Conservation (phyloP, 2,113 vertebrate species). For the Butorides virescens region DNA sequence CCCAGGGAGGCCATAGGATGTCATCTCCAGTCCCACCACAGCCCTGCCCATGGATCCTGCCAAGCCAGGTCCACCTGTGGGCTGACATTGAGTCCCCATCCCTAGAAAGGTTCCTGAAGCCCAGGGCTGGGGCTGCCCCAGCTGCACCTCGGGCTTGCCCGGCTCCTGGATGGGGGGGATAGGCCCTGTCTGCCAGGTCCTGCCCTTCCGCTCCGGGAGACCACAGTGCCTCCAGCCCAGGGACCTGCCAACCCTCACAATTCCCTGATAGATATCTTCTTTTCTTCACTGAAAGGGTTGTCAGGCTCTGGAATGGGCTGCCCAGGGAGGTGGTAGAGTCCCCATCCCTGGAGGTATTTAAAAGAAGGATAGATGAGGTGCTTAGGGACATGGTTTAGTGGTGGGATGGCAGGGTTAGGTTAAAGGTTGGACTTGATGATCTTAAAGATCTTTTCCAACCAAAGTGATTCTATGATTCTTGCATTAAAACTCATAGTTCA, state of each 20-base stretch:
- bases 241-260: fast-evolving
- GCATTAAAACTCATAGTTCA: not conserved
- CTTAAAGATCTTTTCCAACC: too few relatives aligned
- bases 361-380: too few relatives aligned
- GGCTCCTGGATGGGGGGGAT: not conserved
- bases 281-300: too few relatives aligned
- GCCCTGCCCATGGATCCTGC: fast-evolving
- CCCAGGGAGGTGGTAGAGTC: too few relatives aligned
- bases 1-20: not conserved
- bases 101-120: not conserved
- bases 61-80: fast-evolving
- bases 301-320: too few relatives aligned
- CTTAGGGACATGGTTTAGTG: too few relatives aligned
- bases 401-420: too few relatives aligned
- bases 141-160: too few relatives aligned
- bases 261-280: not conserved
- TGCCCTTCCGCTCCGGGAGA: not conserved
- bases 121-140: not conserved
- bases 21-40: not conserved
- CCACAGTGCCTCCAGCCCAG: too few relatives aligned
- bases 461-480: too few relatives aligned
- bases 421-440: too few relatives aligned
- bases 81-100: not conserved
- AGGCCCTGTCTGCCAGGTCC: not conserved
- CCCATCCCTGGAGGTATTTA: too few relatives aligned